Evolutionary conservation across 2,888 invertebrate species (phyloP), one percentile per base, ranked within the genome.

Genomic region (Nomada fabriciana): DNA sequence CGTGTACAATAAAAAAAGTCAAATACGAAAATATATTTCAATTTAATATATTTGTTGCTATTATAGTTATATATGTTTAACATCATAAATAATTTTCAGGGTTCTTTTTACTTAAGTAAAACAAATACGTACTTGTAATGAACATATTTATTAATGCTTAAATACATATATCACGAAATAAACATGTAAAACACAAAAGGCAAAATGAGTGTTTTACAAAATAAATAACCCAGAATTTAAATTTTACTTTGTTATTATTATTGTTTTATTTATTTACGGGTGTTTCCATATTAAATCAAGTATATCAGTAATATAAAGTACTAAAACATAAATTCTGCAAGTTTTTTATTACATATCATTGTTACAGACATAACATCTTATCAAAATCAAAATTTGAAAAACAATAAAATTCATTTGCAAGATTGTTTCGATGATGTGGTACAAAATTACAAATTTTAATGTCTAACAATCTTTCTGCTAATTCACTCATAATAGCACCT

Each of bases 361-460:
- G 42, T 82, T 76, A 15, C 1, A 47, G 13, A 47, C 76, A 47
- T 18, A 88, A 20, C 59, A 52, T 60, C 69, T 89, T 69, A 91
- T 97, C 96, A 82, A 97, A 95, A 93, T 97, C 95, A 94, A 97
- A 99, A 94, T 99, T 99, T 61, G 98, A 96, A 94, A 96, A 99
- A 94, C 98, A 98, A 65, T 95, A 96, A 94, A 99, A 99, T 94
- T 98, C 98, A 94, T 99, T 99, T 0, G 97, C 98, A 91, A 99
- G 95, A 94, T 98, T 98, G 89, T 98, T 98, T 89, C 96, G 96
- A 94, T 99, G 99, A 73, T 95, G 95, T 0, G 99, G 99, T 87
- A 95, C 94, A 93, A 98, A 99, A 10, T 93, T 90, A 84, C 96
- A 97, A 90, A 95, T 95, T 59, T 95, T 95, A 15, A 98, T 93